phyloP scores from a whole-genome alignment of 2,113 vertebrate genomes.

The rat (Rattus norvegicus) region DNA sequence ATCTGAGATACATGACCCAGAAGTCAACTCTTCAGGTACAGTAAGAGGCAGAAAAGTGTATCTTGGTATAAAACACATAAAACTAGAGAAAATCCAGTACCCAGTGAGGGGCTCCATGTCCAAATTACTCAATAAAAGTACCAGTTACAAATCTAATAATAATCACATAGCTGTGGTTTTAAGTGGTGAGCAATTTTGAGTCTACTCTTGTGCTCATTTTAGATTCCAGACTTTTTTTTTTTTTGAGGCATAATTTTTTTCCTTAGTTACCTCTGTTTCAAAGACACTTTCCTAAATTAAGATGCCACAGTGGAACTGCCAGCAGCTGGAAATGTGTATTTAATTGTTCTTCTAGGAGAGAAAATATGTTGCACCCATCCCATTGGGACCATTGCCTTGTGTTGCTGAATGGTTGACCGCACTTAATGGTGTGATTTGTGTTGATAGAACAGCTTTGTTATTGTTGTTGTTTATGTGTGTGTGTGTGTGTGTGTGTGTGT shows the following conservation, averaged over 20 bases:
- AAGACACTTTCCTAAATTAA: conserved; percentile 57
- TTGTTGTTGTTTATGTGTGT: conserved; percentile 52
- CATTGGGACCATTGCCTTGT: conserved; percentile 17
- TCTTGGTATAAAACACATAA: background rate
- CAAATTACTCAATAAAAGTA: background rate
- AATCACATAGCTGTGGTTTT: background rate
- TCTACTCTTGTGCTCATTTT: background rate
- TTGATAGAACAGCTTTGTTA: conserved; percentile 67
- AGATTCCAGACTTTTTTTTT: background rate
- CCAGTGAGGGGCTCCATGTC: background rate
- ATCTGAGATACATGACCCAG: background rate
- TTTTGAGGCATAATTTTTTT: background rate
- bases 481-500: background rate
- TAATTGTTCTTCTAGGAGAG: conserved; percentile 65
- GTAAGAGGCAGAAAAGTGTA: background rate
- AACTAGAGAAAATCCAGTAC: background rate
- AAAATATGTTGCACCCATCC: conserved; percentile 59
- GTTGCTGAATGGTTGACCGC: conserved; percentile 39
- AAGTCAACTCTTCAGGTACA: background rate
- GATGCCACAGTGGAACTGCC: conserved; percentile 45
- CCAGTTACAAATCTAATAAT: background rate
- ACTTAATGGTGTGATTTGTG: conserved; percentile 62
- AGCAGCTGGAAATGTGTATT: conserved; percentile 68
- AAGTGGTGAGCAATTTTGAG: background rate
- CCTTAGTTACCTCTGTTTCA: conserved; percentile 35